Base-by-base conservation (phyloP, 2,888 invertebrate genomes). In the Blastobasis adustella region DNA sequence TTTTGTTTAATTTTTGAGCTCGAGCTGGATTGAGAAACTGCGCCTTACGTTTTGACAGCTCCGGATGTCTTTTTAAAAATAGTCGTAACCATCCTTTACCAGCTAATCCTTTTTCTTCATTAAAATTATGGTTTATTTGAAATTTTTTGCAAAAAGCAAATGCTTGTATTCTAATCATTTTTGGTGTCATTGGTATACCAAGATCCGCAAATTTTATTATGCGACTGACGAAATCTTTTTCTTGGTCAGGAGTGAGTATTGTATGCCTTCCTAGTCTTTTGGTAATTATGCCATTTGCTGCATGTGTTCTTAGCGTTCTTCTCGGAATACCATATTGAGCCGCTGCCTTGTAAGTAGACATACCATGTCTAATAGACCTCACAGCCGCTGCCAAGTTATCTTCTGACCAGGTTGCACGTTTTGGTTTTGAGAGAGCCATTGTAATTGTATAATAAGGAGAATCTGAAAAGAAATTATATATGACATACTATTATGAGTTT, bases 1-100 rank as follows among this genome's bases (percentile, higher is more conserved):
- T 54, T 55, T 59, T 61, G 56, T 66, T 66, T 1, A 65, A 52
- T 36, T 63, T 66, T 61, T 63, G 60, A 9, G 62, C 63, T 50
- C 62, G 54, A 9, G 58, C 63, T 6, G 61, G 58, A 53, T 63
- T 66, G 60, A 65, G 60, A 39, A 62, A 59, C 45, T 65, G 63
- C 6, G 63, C 63, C 49, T 63, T 61, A 58, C 58, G 54, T 49
- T 38, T 45, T 10, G 61, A 59, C 51, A 61, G 53, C 41, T 58
- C 53, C 0, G 49, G 56, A 38, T 49, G 5, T 51, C 49, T 43
- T 54, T 46, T 42, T 42, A 51, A 45, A 42, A 53, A 53, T 37
- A 38, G 6, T 37, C 39, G 7, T 36, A 47, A 40, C 51, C 51
- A 51, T n/a, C 43, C 45, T 37, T 49, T 54, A 1, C 54, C 51